These are phyloP conservation scores for Podarcis muralis DNA, from an alignment of 2,113 vertebrate species.

Conservation along the genomic window DNA sequence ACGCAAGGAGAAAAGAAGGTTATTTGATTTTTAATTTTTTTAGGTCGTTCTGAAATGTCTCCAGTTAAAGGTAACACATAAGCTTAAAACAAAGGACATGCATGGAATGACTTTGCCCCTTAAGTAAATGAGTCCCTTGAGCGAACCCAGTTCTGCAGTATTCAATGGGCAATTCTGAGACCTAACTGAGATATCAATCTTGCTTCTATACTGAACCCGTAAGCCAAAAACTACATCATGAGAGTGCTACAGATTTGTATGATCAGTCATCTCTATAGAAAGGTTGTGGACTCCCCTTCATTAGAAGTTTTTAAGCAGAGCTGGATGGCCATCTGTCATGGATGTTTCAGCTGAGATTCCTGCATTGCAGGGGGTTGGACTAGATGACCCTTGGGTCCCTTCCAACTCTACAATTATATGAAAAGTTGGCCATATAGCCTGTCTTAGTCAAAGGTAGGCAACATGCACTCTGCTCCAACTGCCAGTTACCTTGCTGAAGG, in stretches of 20 bases:
- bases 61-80: conserved; percentile 49
- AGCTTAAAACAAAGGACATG: conserved; percentile 56
- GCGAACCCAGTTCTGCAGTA: conserved; percentile 38
- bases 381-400: too few relatives aligned
- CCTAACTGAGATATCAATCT: conserved; percentile 57
- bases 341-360: too few relatives aligned
- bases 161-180: conserved; percentile 57
- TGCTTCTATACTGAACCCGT: conserved; percentile 56
- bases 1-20: conserved; percentile 26
- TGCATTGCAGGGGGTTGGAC: too few relatives aligned
- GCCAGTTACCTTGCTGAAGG: neutral
- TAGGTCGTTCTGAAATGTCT: conserved; percentile 48
- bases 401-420: too few relatives aligned
- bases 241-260: conserved; percentile 40
- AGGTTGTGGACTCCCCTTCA: neutral
- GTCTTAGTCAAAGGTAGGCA: neutral
- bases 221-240: conserved; percentile 56
- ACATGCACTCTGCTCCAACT: neutral
- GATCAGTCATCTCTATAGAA: conserved; percentile 42
- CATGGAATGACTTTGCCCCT: conserved; percentile 63
- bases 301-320: too few relatives aligned
- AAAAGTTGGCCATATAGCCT: neutral
- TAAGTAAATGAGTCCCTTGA: conserved; percentile 53
- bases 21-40: conserved; percentile 20
- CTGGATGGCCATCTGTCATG: too few relatives aligned